Percentiles rank a stretch among this genome's conserved stretches.
These are phyloP conservation scores for Cataglyphis rosenhaueri DNA, from an alignment of 2,888 invertebrate species.

Conservation along the genomic window DNA sequence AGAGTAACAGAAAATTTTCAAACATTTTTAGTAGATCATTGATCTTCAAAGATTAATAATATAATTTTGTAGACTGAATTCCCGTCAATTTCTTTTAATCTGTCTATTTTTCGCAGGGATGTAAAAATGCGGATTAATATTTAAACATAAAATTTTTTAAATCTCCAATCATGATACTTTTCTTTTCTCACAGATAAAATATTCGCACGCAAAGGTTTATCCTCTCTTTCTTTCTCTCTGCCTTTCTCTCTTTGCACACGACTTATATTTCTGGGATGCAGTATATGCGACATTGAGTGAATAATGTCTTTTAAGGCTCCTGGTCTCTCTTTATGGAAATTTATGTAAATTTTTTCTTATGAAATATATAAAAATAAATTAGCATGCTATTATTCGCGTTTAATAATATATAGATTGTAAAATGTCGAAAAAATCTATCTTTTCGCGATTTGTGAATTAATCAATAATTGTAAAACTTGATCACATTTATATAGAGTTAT, in stretches of 20 bases:
- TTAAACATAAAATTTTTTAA: conserved; percentile 8
- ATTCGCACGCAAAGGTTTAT: background rate
- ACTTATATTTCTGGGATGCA: background rate
- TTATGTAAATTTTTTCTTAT: background rate
- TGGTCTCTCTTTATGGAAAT: background rate
- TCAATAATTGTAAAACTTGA: background rate
- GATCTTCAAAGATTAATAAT: background rate
- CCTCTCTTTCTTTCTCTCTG: background rate
- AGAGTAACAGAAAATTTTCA: background rate
- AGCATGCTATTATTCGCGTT: background rate
- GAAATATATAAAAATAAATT: background rate
- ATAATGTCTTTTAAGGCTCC: background rate
- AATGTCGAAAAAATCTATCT: background rate
- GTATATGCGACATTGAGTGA: background rate
- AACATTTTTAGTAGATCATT: background rate
- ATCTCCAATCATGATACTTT: background rate
- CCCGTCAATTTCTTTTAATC: background rate
- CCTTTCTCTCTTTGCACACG: background rate
- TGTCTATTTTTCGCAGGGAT: background rate
- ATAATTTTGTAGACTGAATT: conserved; percentile 11
- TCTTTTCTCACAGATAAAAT: background rate
- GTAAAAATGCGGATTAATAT: background rate
- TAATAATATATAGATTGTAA: background rate
- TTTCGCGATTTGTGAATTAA: background rate
- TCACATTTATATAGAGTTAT: background rate